Evolutionary conservation across 30 jellyfish, hydroid and myxozoan genomes (phyloP).

Genomic region (Nemopilema nomurai): DNA sequence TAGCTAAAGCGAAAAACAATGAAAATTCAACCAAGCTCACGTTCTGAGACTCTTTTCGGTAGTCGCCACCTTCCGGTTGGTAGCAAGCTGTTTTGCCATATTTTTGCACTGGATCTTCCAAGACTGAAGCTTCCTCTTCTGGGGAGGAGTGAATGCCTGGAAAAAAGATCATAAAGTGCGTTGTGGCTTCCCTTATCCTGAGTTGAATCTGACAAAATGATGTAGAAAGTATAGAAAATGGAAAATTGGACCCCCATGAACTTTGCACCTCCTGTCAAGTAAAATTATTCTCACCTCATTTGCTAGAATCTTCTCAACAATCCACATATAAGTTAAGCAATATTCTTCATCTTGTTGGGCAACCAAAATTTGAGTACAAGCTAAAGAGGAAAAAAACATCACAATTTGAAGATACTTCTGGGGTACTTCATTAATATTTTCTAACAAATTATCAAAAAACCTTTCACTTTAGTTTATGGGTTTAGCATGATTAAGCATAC

Average conservation of each 20-base stretch:
- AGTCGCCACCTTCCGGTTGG: conserved; percentile 92
- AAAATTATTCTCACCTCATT: conserved; percentile 80
- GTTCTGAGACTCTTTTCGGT: conserved; percentile 91
- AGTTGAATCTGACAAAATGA: not conserved
- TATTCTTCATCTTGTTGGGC: conserved; percentile 96
- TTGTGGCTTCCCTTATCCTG: not conserved
- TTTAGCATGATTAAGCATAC: too few relatives aligned
- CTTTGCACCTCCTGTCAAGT: too few relatives aligned
- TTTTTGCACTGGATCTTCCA: conserved; percentile 97
- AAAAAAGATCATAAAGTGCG: not conserved
- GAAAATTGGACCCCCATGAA: too few relatives aligned
- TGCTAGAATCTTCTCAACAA: conserved; percentile 88
- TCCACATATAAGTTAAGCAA: conserved; percentile 88
- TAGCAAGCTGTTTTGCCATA: conserved; percentile 89
- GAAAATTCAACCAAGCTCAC: conserved; percentile 68
- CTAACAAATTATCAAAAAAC: not conserved
- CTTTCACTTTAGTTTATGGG: too few relatives aligned
- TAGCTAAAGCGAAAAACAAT: too few relatives aligned
- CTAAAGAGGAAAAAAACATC: conserved; percentile 18
- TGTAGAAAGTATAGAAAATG: too few relatives aligned
- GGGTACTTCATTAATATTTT: not conserved
- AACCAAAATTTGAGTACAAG: conserved; percentile 95
- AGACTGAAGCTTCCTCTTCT: conserved; percentile 84
- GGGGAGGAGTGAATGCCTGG: conserved; percentile 87
- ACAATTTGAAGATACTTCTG: not conserved